Base-by-base conservation (phyloP, 1,140 invertebrate genomes). In the Drosophila mayri region DNA sequence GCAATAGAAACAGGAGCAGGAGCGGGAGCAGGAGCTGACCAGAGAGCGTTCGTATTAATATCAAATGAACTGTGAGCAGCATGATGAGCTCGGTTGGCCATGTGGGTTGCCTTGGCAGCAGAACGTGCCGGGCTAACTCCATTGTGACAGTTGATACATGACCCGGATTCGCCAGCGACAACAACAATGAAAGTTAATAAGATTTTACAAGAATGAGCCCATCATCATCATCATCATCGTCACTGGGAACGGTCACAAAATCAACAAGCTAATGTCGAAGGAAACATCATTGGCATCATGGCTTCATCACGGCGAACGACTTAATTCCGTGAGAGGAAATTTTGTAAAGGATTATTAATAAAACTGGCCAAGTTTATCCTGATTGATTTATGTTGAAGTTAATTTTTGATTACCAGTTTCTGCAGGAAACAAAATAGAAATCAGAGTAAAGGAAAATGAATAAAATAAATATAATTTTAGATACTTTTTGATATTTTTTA, bases 41-140 rank as follows among this genome's bases (percentile, higher is more conserved):
- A 67, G 78, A 74, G 71, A 84, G 81, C 75, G 74, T 80, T 80
- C 74, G 83, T 87, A 87, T 87, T 87, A 87, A 87, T 87, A 87
- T 83, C 79, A 87, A 87, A 87, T 87, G 84, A 87, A 87, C 84
- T 87, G 84, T 83, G 54, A 88, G 76, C 63, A 70, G 76, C 79
- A 88, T 80, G 73, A 80, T 79, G 67, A 70, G 83, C 77, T 66
- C 60, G 44, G 55, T 61, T 43, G 22, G 18, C 44, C 43, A 70
- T 76, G 46, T 76, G 74, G 74, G 74, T 72, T 47, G 55, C 64
- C 41, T 20, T 47, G 70, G 30, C 55, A 68, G 50, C 61, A 60
- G 32, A 55, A 70, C 78, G 72, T 54, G 71, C 58, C 46, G 25
- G 28, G 46, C 67, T 57, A 61, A 77, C 60, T 80, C 72, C 65